Percentiles rank a stretch among this genome's conserved stretches.
These are phyloP conservation scores for Temnopleurus reevesii DNA, from an alignment of 53 echinoderm and acorn worm species.

Conservation along the genomic window DNA sequence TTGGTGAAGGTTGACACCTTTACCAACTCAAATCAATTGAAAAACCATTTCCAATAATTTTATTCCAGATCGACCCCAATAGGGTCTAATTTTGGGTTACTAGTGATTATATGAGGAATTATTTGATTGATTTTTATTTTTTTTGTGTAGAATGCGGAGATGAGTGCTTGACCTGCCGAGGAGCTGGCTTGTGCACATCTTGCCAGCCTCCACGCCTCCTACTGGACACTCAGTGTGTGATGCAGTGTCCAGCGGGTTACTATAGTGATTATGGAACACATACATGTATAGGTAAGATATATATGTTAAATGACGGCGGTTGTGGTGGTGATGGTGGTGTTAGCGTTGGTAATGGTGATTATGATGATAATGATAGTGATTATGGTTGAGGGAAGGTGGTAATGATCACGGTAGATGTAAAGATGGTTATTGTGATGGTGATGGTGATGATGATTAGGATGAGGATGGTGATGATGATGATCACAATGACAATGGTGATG, in stretches of 20 bases:
- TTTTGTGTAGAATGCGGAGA: constrained; percentile 81
- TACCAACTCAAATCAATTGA: too few relatives aligned
- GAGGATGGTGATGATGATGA: constrained; percentile 6
- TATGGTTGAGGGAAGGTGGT: constrained; percentile 54
- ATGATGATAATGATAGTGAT: neutral
- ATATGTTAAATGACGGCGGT: too few relatives aligned
- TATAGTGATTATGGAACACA: constrained; percentile 76
- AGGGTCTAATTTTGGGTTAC: too few relatives aligned
- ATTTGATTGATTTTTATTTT: neutral
- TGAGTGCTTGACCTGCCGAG: constrained; percentile 75
- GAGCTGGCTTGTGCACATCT: constrained; percentile 70
- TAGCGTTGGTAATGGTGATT: too few relatives aligned
- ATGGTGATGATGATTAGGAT: too few relatives aligned
- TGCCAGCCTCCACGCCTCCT: constrained; percentile 88
- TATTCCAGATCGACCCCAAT: too few relatives aligned
- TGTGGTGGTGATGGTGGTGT: neutral
- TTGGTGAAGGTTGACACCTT: too few relatives aligned
- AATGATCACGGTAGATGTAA: neutral
- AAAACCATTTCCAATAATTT: too few relatives aligned
- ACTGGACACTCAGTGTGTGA: constrained; percentile 78
- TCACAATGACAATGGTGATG: neutral
- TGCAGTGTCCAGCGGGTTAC: constrained; percentile 73
- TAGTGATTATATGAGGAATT: too few relatives aligned
- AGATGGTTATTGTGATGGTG: neutral
- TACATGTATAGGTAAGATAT: constrained; percentile 79